Evolutionary conservation across 2,113 vertebrate species (phyloP), one percentile per base, ranked within the genome.

Genomic region (Eretmochelys imbricata): DNA sequence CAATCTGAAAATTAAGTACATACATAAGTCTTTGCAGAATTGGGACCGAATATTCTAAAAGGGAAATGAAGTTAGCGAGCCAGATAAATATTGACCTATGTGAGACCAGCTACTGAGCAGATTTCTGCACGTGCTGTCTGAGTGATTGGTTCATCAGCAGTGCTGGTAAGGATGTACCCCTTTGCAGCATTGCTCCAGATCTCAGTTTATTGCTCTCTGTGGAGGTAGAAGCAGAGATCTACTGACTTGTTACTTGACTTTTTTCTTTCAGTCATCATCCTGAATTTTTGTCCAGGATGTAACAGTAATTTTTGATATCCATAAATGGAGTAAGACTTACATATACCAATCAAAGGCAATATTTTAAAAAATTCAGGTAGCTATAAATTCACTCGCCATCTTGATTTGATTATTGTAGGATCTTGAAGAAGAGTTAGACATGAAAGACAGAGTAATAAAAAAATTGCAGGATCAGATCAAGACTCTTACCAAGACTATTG

Each of bases 381-480:
- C 35, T 94, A 38, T 95, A n/a, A 95, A 79, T 29, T 90, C 27
- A 57, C 35, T 86, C 75, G 24, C 19, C 83, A 11, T 22, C 12
- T 92, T 88, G 69, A 82, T 91, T 96, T 76, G 4, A 35, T 94
- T 91, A 75, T 95, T 95, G 22, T 92, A 99, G 99, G 99, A 99
- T 96, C 99, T 99, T 94, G 99, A 99, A 82, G 99, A 99, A 97
- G 98, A 99, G 90, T 97, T 99, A 8, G 99, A 99, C 91, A 98
- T 99, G 97, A 99, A 99, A 92, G 98, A 99, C 57, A 98, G 99
- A 97, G 94, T 99, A 86, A 99, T 99, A 96, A 99, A 98, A 96
- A 99, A 99, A 95, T 97, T 99, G 35, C 98, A 98, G 95, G 99
- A 98, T 97, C 99, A 99, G 96, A 98, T 99, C 93, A 99, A 98